Base-by-base conservation (phyloP, 2,797 vertebrate species). In the Nyctalus aviator region DNA sequence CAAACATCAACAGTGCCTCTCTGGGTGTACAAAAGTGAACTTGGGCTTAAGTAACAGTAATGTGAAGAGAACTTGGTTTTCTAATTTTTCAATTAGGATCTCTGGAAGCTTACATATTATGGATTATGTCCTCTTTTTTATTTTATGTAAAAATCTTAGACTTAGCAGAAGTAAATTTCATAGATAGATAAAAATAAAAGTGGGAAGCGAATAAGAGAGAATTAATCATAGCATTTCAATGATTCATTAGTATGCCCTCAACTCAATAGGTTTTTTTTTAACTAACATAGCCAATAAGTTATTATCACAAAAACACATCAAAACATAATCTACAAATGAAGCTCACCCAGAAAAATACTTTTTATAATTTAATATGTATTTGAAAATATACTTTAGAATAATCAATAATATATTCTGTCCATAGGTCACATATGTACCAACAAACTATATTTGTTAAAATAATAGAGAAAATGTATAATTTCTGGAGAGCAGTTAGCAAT, bases 361-460 rank as follows among this genome's bases (percentile, higher is more conserved):
- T 71, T 57, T n/a, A 64, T 50, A 46, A 57, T 66, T 92, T 71
- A 37, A n/a, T 44, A 66, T 92, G 27, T 73, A 53, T 41, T 50
- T 73, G 3, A 44, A 90, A 89, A 12, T 41, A 73, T 78, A 83
- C 75, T 94, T 93, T 86, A 71, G 23, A 93, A 71, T 72, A 83
- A 79, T 1, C 0, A 30, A 18, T 55, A 64, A 85, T 5, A 50
- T 72, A 6, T 30, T 82, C 10, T 71, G 8, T 1, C 8, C 25
- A 83, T 53, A 30, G 64, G 72, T 18, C 57, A 87, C 32, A 78
- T 84, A 76, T 8, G 23, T 90, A 68, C 7, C 23, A 83, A 35
- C 25, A 5, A 86, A 64, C 53, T 59, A 23, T 32, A 35, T 83
- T 37, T 71, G 23, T 66, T 68, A 66, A 94, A 87, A 71, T 71